Evolutionary conservation across 2,888 invertebrate genomes (phyloP), one percentile per base, ranked within the genome.

Genomic region (Acanthococcus lagerstroemiae): DNA sequence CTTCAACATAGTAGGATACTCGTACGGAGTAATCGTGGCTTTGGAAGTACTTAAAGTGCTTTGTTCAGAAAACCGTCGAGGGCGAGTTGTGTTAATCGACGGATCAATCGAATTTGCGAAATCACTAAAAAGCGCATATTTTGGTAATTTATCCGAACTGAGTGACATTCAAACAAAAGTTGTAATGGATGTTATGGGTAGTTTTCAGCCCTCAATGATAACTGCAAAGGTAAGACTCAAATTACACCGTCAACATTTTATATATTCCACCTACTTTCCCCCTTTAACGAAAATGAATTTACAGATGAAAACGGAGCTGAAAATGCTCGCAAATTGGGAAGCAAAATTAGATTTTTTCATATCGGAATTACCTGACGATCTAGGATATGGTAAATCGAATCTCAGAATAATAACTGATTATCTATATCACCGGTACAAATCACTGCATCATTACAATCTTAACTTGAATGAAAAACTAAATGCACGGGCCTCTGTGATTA

Each of bases 11-110:
- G 24, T 60, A 15, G 60, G 48, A 1, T 60, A 60, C 17, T 60
- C 60, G 21, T 60, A 48, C 48, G 60, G 60, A 5, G 46, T 60
- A 3, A 21, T 60, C 2, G 27, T 60, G 6, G 60, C 60, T 25
- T 27, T 60, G 60, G 60, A 60, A 48, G 46, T 46, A 17, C n/a
- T 60, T 19, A 60, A 60, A 60, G 27, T 60, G 26, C 27, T 60
- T 6, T 25, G 27, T 12, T 46, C 24, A 5, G 7, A 48, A 27
- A 27, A 27, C 24, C 1, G 17, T 3, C 25, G 19, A 48, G 48
- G 60, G 5, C 46, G 48, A 46, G 19, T 27, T 4, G 27, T 60
- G 3, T 17, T 60, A 0, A 46, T 60, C 1, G 60, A 60, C 15
- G 60, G 60, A 15, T 60, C 60, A 6, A n/a, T 60, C 3, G 27